Evolutionary conservation across 2,888 invertebrate species (phyloP), one percentile per base, ranked within the genome.

Genomic region (Meandrusa payeni): DNA sequence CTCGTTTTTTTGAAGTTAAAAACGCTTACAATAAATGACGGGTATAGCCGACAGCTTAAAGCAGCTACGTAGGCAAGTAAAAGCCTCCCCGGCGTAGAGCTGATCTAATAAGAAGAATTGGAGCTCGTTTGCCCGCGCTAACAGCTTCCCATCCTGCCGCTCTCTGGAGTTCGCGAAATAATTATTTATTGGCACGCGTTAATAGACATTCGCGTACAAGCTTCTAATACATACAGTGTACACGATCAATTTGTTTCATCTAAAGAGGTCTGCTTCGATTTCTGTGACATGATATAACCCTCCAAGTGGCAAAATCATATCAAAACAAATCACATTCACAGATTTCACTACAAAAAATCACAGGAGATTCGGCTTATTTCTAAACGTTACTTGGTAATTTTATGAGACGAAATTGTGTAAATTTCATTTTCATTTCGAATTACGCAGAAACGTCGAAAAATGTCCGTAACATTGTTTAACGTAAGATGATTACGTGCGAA

Each of bases 71-170:
- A 19, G 31, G 10, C 5, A 10, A 12, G 22, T 48, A 46, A 49
- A 50, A 47, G 47, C 46, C 43, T 48, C 51, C 51, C 22, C 43
- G 50, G 50, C 27, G 34, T 15, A 46, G 50, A 22, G 34, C n/a
- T 57, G 54, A 69, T 68, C 53, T 52, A 64, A 68, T 69, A 62
- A 62, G 42, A 37, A 38, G 49, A 55, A 64, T 59, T 61, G 54
- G 52, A 47, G 48, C 55, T 52, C 51, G 49, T 45, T 48, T 46
- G 28, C 36, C 24, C 15, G 2, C 22, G 41, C 41, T 36, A 34
- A 33, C 48, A 41, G 12, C 31, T 41, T 44, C 47, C 5, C 36
- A 36, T 10, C 5, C 20, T 27, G 27, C 4, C 12, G 13, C 41
- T 20, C 19, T 3, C 7, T 19, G 12, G 23, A 28, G 7, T 32